Percentiles rank a stretch among this genome's conserved stretches.
Evolutionary conservation across 1,140 invertebrate genomes (phyloP).

Genomic region (Caenorhabditis brenneri): DNA sequence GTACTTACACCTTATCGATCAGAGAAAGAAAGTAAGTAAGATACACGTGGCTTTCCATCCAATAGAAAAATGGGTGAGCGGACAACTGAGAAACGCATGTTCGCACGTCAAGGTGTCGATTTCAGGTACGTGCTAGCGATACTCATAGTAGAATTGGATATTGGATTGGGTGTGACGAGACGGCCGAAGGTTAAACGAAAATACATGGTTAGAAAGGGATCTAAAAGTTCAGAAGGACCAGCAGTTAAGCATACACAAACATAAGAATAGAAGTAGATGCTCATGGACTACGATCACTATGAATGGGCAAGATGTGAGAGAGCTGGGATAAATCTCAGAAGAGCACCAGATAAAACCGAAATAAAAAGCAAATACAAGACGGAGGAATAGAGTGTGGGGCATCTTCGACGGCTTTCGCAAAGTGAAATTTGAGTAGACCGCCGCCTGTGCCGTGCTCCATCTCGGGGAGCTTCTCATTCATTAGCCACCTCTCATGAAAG

Average conservation of each 20-base stretch:
- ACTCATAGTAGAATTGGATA: constrained; percentile 32
- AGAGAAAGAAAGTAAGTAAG: not conserved
- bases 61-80: not conserved
- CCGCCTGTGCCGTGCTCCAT: constrained; percentile 13
- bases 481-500: constrained; percentile 30
- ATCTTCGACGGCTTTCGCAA: constrained; percentile 41
- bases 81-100: constrained; percentile 12
- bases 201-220: not conserved
- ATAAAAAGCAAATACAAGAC: constrained; percentile 44
- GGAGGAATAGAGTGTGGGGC: constrained; percentile 24
- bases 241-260: not conserved
- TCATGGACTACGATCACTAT: constrained; percentile 16
- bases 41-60: not conserved
- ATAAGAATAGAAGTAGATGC: not conserved
- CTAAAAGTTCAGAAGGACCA: not conserved
- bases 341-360: constrained; percentile 36
- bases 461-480: constrained; percentile 37
- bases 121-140: constrained; percentile 1
- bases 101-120: constrained; percentile 37
- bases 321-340: constrained; percentile 37
- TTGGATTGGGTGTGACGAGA: constrained; percentile 4
- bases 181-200: constrained; percentile 1
- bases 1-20: constrained; percentile 37
- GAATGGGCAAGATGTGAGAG: not conserved
- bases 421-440: constrained; percentile 39